Conservation (phyloP, 2,888 invertebrate species). For the Notodonta dromedarius region DNA sequence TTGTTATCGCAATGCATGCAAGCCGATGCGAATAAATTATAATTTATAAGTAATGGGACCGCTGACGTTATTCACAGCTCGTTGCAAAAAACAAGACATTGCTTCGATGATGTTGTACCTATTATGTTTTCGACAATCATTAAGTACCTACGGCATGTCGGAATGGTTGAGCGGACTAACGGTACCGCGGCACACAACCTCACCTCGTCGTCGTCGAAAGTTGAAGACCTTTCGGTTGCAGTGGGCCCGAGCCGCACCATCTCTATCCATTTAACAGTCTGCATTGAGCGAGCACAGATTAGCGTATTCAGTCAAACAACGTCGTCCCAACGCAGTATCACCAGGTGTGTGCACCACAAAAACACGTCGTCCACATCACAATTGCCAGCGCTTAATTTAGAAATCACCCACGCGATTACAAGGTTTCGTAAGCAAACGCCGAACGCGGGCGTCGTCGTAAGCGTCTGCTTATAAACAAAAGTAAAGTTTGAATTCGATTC, state of each 20-base stretch:
- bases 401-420: constrained; percentile 72
- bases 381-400: constrained; percentile 67
- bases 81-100: constrained; percentile 21
- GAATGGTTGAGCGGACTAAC: constrained; percentile 35
- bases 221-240: constrained; percentile 58
- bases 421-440: constrained; percentile 68
- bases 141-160: constrained; percentile 1
- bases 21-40: constrained; percentile 5
- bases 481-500: constrained; percentile 47
- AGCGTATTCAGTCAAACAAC: constrained; percentile 41
- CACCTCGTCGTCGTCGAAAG: constrained; percentile 74
- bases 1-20: background rate
- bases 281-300: constrained; percentile 59
- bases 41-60: constrained; percentile 5
- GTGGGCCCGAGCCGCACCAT: constrained; percentile 75
- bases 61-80: constrained; percentile 23
- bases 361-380: constrained; percentile 61
- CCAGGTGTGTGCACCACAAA: constrained; percentile 50
- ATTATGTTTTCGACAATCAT: constrained; percentile 6
- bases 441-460: constrained; percentile 50
- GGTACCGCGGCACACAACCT: constrained; percentile 47
- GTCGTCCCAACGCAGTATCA: constrained; percentile 21
- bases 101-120: constrained; percentile 11
- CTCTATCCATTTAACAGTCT: constrained; percentile 79
- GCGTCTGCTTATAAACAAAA: constrained; percentile 72